Evolutionary conservation across 2,888 invertebrate species (phyloP), one percentile per base, ranked within the genome.

Genomic region (Harmothoe impar): DNA sequence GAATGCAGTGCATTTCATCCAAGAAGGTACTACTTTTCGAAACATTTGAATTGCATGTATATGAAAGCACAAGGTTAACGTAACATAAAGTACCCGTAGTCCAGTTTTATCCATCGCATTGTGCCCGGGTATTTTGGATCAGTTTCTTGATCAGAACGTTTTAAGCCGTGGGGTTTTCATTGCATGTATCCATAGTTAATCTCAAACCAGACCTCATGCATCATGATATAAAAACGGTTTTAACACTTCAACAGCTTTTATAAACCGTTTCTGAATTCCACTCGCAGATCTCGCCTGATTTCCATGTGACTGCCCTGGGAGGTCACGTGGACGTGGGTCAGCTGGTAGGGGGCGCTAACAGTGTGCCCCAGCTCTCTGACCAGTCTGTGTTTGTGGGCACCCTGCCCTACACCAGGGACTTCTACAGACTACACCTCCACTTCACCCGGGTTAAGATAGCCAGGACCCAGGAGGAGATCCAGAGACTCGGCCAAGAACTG

Each of bases 351-450:
- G 31, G 33, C n/a, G 52, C 86, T 31, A 35, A 84, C 43, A 17
- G 23, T 25, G 17, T 35, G 20, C 51, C 51, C 25, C 54, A 54
- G 20, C 29, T 86, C 3, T 52, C 86, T 15, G 86, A 86, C 56
- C 29, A 86, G 29, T 29, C 89, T 0, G 89, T 68, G 68, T 89
- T 89, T 33, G 25, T 89, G 20, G 89, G 89, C n/a, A 29, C 62
- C 15, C 35, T 89, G 23, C 35, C 35, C 31, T 20, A 52, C 62
- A 68, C 68, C 15, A 31, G 56, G 12, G 89, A 89, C 68, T 62
- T 89, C 89, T 89, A 89, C 89, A 29, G 68, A 23, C 68, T 89
- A 12, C 89, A 89, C 35, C 89, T 89, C 17, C 89, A 89, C 25
- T 89, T 33, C 68, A 89, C 89, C 20, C 0, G 62, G 25, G 43